Conservation (phyloP, 1,140 invertebrate species). For the Anoplolepis gracilipes region DNA sequence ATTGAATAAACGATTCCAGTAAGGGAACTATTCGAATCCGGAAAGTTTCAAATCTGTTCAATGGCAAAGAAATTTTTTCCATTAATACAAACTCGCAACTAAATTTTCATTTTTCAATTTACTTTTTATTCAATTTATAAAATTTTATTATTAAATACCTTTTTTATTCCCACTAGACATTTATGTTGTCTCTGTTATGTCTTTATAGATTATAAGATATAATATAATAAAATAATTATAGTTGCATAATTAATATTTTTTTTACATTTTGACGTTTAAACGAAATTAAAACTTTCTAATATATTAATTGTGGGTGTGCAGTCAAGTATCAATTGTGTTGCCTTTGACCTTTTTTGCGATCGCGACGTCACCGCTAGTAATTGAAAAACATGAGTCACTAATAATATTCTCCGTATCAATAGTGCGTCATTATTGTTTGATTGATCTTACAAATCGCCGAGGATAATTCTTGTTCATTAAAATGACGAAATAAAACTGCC, state of each 20-base stretch:
- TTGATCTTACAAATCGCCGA: conserved; percentile 1
- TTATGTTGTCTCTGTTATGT: conserved; percentile 1
- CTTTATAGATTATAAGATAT: background rate
- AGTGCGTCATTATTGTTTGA: conserved; percentile 27
- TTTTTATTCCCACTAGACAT: background rate
- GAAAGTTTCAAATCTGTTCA: conserved; percentile 9
- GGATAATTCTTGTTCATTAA: conserved; percentile 30
- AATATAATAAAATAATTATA: background rate
- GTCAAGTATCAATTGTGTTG: background rate
- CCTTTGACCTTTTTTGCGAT: conserved; percentile 9
- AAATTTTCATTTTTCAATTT: background rate
- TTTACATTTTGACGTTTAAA: background rate
- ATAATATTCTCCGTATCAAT: conserved; percentile 37
- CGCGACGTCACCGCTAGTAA: conserved; percentile 19
- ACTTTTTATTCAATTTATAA: too few relatives aligned
- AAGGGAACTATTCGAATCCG: background rate
- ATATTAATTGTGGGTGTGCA: background rate
- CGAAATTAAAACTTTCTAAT: background rate
- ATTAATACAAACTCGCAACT: background rate
- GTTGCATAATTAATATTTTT: background rate
- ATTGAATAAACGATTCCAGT: background rate
- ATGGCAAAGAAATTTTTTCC: background rate
- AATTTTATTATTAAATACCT: background rate
- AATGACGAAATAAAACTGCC: background rate
- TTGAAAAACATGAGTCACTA: conserved; percentile 53